phyloP scores from a whole-genome alignment of 2,113 vertebrate species.

The Centrocercus urophasianus region DNA sequence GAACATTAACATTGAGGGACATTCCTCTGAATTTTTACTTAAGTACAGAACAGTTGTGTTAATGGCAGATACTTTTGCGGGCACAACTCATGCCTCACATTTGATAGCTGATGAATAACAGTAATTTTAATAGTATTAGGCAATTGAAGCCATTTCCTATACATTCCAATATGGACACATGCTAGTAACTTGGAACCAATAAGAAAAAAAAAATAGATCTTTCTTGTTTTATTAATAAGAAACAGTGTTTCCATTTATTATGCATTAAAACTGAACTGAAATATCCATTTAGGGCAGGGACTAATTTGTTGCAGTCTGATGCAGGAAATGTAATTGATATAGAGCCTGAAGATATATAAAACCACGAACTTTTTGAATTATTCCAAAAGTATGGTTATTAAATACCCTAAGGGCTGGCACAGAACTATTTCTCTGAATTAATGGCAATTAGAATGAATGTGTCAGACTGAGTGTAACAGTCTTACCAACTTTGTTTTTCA shows the following conservation, averaged over 20 bases:
- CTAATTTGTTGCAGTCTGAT: not conserved
- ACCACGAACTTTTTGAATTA: not conserved
- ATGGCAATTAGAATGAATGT: not conserved
- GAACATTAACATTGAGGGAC: not conserved
- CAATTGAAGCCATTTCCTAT: not conserved
- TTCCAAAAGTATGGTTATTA: not conserved
- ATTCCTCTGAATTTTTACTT: not conserved
- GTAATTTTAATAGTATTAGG: not conserved
- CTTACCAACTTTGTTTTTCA: not conserved
- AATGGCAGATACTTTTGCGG: not conserved
- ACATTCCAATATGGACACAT: not conserved
- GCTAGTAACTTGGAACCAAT: not conserved
- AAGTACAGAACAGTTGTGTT: not conserved
- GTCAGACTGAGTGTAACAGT: not conserved
- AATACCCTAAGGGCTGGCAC: not conserved
- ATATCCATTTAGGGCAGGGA: not conserved
- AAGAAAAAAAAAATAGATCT: not conserved
- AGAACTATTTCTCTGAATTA: not conserved
- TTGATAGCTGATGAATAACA: not conserved
- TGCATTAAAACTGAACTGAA: constrained; percentile 2
- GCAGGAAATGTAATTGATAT: not conserved
- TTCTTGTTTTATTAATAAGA: constrained; percentile 25
- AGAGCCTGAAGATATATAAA: not conserved
- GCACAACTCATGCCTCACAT: not conserved
- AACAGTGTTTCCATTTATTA: not conserved